Base-by-base conservation (phyloP, 2,797 vertebrate genomes). In the Pseudomugil gertrudae region DNA sequence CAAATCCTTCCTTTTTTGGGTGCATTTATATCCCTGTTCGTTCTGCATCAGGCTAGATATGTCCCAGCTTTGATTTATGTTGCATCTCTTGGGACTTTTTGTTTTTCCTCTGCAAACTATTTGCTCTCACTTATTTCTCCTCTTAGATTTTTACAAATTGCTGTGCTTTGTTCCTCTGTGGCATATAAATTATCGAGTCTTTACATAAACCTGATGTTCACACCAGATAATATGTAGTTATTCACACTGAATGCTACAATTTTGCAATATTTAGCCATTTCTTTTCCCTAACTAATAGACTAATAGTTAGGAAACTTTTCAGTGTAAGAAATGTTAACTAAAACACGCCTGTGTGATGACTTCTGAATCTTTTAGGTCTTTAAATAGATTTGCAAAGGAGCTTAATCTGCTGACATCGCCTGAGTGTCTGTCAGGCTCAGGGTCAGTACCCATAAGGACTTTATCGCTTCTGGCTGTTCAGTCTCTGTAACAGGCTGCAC, bases 1-100 rank as follows among this genome's bases (percentile, higher is more conserved):
- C 38, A 40, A 68, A 81, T 81, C 82, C 79, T 86, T 76, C 89
- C 91, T 91, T 93, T 90, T 93, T 92, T 91, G 91, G 91, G 84
- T 29, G 30, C 43, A 53, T 81, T 72, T 35, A 13, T 61, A 40
- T 63, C 26, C 43, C 68, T 53, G 57, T 79, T 53, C 36, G 55
- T 70, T 40, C 27, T 76, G 33, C 71, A 77, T 83, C 24, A 80
- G 76, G 50, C 61, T 40, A 11, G 38, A 50, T 62, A 35, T 54
- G 84, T 81, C 71, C 75, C 4, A 2, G 15, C 48, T 47, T 60
- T 71, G 58, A 86, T 91, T 88, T 84, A 84, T 84, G 63, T 68
- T 36, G 54, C 59, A 48, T 66, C 81, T 76, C 75, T 33, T 4
- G 53, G 68, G 85, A 82, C 54, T 58, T 57, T 67, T 43, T 75